phyloP scores from a whole-genome alignment of 2,888 invertebrate genomes.

The Prionchulus punctatus region DNA sequence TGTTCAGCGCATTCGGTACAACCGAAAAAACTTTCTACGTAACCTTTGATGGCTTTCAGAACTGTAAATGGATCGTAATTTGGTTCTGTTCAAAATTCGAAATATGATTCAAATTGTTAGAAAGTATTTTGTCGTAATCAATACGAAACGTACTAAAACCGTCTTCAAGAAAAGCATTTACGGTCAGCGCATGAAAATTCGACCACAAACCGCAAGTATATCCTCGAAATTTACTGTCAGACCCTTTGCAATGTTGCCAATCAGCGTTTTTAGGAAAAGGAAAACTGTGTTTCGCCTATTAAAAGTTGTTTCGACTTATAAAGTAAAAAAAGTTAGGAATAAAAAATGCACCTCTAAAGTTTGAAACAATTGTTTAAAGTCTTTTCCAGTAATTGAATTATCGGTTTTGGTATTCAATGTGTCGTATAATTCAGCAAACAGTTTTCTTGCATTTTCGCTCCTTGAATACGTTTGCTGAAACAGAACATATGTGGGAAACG shows the following conservation, averaged over 20 bases:
- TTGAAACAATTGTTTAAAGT: too few relatives aligned
- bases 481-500: too few relatives aligned
- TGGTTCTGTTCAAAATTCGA: too few relatives aligned
- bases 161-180: slow-evolving; percentile 46
- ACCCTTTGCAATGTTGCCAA: slow-evolving; percentile 65
- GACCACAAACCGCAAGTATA: slow-evolving; percentile 91
- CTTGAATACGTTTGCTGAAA: too few relatives aligned
- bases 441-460: background rate
- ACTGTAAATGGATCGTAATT: slow-evolving; percentile 46
- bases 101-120: too few relatives aligned
- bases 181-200: slow-evolving; percentile 74
- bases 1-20: slow-evolving; percentile 76
- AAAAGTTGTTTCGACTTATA: too few relatives aligned
- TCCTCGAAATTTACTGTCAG: slow-evolving; percentile 54
- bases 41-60: slow-evolving; percentile 64
- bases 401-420: background rate
- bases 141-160: slow-evolving; percentile 17
- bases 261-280: slow-evolving; percentile 6
- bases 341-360: too few relatives aligned
- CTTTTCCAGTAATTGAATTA: background rate
- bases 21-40: slow-evolving; percentile 82
- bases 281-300: background rate
- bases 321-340: too few relatives aligned
- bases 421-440: background rate
- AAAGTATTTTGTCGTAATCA: too few relatives aligned